phyloP scores from a whole-genome alignment of 92 coral and sea anemone genomes.

The Epizoanthus stellaris region DNA sequence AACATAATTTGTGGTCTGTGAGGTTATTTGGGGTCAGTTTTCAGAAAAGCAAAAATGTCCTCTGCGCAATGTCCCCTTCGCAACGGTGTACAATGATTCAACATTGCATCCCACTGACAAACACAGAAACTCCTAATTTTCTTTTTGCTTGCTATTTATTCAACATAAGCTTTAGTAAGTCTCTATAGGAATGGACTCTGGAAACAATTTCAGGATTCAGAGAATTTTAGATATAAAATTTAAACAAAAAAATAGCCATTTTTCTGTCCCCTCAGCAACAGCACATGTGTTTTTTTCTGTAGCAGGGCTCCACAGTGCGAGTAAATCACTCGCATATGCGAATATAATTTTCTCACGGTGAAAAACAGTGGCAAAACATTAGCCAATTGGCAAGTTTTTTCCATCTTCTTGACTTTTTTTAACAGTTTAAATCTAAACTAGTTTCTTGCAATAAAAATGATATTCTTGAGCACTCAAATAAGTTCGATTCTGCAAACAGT shows the following conservation, averaged over 20 bases:
- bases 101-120: not conserved
- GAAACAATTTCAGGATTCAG: not conserved
- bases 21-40: not conserved
- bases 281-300: not conserved
- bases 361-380: no score
- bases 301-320: no score
- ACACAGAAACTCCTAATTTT: not conserved
- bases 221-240: not conserved
- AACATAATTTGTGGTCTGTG: not conserved
- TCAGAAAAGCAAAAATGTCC: not conserved
- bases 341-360: no score
- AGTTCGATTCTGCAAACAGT: no score
- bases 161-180: not conserved
- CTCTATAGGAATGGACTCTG: not conserved
- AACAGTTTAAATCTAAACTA: no score
- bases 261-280: not conserved
- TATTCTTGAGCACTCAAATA: no score
- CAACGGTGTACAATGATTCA: not conserved
- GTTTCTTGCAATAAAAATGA: no score
- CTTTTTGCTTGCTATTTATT: conserved; percentile 3
- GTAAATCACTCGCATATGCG: no score
- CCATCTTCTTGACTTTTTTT: no score
- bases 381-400: no score
- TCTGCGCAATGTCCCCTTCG: conserved; percentile 4
- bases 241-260: not conserved